Base-by-base conservation (phyloP, 2,888 invertebrate species). In the Leptinotarsa haldemani region DNA sequence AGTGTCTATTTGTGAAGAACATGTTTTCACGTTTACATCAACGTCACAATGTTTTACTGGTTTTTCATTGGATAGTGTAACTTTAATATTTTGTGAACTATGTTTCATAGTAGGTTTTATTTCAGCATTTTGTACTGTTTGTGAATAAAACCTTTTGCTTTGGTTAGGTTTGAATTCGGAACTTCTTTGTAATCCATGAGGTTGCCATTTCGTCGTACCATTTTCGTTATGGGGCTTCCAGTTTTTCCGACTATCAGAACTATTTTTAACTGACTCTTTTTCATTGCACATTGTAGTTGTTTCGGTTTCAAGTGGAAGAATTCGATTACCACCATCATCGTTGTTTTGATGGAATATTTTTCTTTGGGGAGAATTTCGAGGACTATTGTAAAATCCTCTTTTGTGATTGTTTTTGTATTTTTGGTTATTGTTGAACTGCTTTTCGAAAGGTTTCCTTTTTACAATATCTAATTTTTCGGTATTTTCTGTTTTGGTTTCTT, bases 351-450 rank as follows among this genome's bases (percentile, higher is more conserved):
- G 46, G 22, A 68, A 69, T 46, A 65, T 52, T 52, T 77, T 74
- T 56, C 74, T 78, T 73, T 79, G 78, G 2, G 78, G 78, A 4
- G 78, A 77, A 46, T 69, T 70, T 74, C 78, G 72, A 3, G 78
- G 71, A 64, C 75, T 79, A 65, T 77, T 80, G 61, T 77, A 78
- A 69, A 74, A 79, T 67, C 75, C 80, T 76, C 76, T 78, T 76
- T 74, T 80, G 25, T 75, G 75, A 73, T 75, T 78, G 67, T 77
- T 78, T 74, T 79, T 70, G 71, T 75, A 77, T 58, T 77, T 77
- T 69, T 78, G 65, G 73, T 75, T 69, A 20, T 25, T 56, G 73
- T 73, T 77, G 16, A 69, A 70, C 74, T 74, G 74, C 2, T 72
- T 79, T 67, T 77, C 77, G 65, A 69, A 75, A 18, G 73, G 67